Conservation (phyloP, 2,888 invertebrate species). For the Pseudanteris insignis region DNA sequence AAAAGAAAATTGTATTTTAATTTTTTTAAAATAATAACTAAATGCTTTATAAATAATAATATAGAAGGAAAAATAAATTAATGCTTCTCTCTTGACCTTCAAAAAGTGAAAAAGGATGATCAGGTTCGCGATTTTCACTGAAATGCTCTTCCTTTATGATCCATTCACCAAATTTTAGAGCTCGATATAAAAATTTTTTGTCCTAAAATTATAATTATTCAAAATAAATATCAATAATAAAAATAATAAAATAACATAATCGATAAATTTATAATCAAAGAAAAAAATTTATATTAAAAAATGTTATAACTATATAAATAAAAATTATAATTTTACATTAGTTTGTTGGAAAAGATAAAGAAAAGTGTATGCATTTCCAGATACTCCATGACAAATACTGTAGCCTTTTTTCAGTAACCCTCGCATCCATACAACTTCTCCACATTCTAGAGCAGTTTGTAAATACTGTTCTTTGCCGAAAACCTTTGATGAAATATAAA, state of each 20-base stretch:
- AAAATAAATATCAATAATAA: too few relatives aligned
- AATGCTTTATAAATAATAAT: slow-evolving; percentile 1
- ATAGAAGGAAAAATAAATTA: too few relatives aligned
- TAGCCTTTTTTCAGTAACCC: slow-evolving; percentile 86
- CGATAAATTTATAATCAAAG: too few relatives aligned
- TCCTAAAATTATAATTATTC: too few relatives aligned
- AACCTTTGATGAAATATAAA: neutral
- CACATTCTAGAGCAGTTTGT: slow-evolving; percentile 75
- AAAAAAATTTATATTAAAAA: too few relatives aligned
- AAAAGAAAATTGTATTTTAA: slow-evolving; percentile 3
- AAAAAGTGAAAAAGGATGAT: slow-evolving; percentile 83
- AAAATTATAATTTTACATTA: slow-evolving; percentile 68
- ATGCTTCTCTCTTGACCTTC: slow-evolving; percentile 75
- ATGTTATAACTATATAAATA: too few relatives aligned
- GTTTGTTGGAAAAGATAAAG: slow-evolving; percentile 82
- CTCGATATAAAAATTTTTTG: slow-evolving; percentile 72
- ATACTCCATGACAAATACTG: slow-evolving; percentile 87
- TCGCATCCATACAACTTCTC: slow-evolving; percentile 82
- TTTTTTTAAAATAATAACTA: neutral
- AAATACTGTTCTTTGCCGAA: slow-evolving; percentile 69
- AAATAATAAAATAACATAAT: too few relatives aligned
- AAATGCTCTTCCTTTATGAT: slow-evolving; percentile 75
- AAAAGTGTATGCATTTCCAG: slow-evolving; percentile 88
- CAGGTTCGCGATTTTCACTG: slow-evolving; percentile 73
- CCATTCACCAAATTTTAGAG: slow-evolving; percentile 84